phyloP scores from a whole-genome alignment of 2,888 invertebrate genomes.

The Eupithecia subumbrata region DNA sequence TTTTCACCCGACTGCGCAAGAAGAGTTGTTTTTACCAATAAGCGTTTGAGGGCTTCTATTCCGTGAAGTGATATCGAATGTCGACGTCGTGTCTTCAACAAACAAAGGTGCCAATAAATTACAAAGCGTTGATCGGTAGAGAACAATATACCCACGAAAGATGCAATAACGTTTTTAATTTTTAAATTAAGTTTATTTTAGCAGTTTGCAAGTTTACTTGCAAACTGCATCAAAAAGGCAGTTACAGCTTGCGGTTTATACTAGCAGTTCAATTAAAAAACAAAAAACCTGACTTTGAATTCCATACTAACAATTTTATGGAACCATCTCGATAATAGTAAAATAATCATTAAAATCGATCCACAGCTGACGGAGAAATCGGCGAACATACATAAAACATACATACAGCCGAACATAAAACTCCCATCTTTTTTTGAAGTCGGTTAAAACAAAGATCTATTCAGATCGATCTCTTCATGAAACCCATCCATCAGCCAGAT shows the following conservation, averaged over 20 bases:
- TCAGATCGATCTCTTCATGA: constrained; percentile 5
- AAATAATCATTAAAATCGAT: too few relatives aligned
- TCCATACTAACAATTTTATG: too few relatives aligned
- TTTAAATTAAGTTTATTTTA: too few relatives aligned
- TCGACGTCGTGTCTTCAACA: neutral
- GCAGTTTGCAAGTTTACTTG: too few relatives aligned
- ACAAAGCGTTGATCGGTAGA: neutral
- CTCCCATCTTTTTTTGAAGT: too few relatives aligned
- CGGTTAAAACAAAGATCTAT: neutral
- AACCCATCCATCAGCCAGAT: constrained; percentile 24
- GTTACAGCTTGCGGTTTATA: neutral
- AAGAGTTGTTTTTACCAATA: neutral
- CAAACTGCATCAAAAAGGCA: neutral
- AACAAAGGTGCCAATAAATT: neutral
- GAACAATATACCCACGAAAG: neutral
- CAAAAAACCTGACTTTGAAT: too few relatives aligned
- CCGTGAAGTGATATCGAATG: neutral
- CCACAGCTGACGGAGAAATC: too few relatives aligned
- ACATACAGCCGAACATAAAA: too few relatives aligned
- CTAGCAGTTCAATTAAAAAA: too few relatives aligned
- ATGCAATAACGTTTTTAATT: neutral
- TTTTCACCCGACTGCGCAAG: neutral
- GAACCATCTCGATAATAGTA: too few relatives aligned
- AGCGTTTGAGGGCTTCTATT: neutral
- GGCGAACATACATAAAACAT: too few relatives aligned